Percentiles rank a stretch among this genome's conserved stretches.
Conservation (phyloP, 2,888 invertebrate genomes). For the Automeris io region DNA sequence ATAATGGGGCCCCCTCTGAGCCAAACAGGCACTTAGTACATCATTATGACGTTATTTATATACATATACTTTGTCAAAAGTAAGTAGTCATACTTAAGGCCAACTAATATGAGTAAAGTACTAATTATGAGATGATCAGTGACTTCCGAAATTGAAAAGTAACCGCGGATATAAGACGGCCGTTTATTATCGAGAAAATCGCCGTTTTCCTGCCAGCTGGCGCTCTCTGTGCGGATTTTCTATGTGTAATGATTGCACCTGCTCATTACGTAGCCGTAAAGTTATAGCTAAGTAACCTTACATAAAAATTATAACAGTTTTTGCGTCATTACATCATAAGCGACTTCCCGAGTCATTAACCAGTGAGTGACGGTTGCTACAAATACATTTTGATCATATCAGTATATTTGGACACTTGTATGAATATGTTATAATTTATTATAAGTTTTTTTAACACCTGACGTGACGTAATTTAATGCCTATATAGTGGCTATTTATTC, state of each 20-base stretch:
- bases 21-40: too few species aligned
- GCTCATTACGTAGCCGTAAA: constrained; percentile 21
- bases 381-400: neutral
- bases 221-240: constrained; percentile 45
- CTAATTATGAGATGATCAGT: neutral
- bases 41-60: too few species aligned
- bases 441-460: too few species aligned
- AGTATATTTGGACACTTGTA: too few species aligned
- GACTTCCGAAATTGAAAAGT: neutral
- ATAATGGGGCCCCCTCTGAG: too few species aligned
- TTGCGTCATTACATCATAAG: constrained; percentile 35
- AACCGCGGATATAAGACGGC: constrained; percentile 8
- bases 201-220: constrained; percentile 55
- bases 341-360: constrained; percentile 27
- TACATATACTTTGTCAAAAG: too few species aligned
- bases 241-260: constrained; percentile 46
- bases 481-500: too few species aligned
- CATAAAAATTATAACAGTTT: constrained; percentile 38
- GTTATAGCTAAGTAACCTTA: constrained; percentile 1
- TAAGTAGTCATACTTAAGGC: too few species aligned
- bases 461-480: too few species aligned
- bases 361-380: constrained; percentile 1
- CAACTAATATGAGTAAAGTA: neutral
- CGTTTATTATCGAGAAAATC: constrained; percentile 44
- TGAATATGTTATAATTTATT: too few species aligned